Evolutionary conservation across 2,888 invertebrate species (phyloP), one percentile per base, ranked within the genome.

Genomic region (Sarcophaga rosellei): DNA sequence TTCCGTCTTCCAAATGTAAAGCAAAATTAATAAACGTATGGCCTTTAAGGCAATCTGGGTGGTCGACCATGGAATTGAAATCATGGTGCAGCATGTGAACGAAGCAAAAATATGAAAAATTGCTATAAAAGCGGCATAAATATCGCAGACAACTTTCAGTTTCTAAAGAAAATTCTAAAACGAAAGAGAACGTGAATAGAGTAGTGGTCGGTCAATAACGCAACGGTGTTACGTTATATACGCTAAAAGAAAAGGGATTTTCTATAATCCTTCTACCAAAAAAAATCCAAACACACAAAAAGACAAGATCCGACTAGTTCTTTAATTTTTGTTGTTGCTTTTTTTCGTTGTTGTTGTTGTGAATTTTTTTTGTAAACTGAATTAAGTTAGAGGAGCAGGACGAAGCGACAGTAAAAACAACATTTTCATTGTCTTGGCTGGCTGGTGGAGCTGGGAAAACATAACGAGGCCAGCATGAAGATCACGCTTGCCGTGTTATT

Each of bases 401-500:
- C 53, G 35, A 35, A 35, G 10, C 10, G 10, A 35, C 35, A 35
- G 35, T 4, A 15, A 15, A 53, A 53, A 5, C 15, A 53, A 53
- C 53, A 47, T 53, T 17, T 15, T 53, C 53, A 53, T 53, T 53
- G 12, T 53, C 2, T 53, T 53, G 1, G 17, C 11, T 15, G 47
- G 47, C 17, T 53, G 10, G 63, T n/a, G 25, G 62, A 15, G 72
- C 83, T 81, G 75, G 63, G 72, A 59, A n/a, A n/a, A 83, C 78
- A 59, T 69, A 80, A 83, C 80, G 83, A 88, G 83, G 88, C 88
- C 90, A 90, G 89, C 90, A 91, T 91, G 91, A 90, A 89, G 88
- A 90, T 92, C 89, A 92, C 91, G 90, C 88, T 91, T 88, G 89
- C 89, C 85, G 89, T 92, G 90, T 89, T 92, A 88, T 81, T 88